These are phyloP conservation scores for Tipula helvola DNA, from an alignment of 2,888 invertebrate genomes.

Conservation along the genomic window DNA sequence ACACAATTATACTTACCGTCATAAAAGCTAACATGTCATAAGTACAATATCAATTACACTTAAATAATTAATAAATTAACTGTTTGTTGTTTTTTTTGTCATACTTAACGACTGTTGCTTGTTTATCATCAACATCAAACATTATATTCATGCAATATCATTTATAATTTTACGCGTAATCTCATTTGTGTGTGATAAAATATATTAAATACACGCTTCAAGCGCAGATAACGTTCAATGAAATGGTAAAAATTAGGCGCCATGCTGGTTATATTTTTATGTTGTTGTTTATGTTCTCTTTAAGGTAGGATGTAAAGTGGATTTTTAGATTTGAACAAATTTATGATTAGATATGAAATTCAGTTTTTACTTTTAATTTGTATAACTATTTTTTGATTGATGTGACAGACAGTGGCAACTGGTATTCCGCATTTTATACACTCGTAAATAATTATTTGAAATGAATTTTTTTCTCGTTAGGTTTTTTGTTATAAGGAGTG, in stretches of 20 bases:
- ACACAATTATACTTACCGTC: too few relatives aligned
- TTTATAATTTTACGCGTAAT: not conserved
- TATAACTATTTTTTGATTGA: not conserved
- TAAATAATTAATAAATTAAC: not conserved
- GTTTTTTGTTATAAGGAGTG: too few relatives aligned
- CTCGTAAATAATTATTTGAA: not conserved
- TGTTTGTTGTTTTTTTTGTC: not conserved
- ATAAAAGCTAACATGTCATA: not conserved
- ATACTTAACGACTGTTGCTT: not conserved
- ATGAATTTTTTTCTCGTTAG: not conserved
- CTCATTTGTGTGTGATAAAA: not conserved
- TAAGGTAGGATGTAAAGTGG: not conserved
- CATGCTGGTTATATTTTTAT: not conserved
- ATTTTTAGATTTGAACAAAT: not conserved
- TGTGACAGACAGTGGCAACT: constrained; percentile 5
- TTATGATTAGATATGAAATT: not conserved
- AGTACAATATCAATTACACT: not conserved
- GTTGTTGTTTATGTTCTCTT: not conserved
- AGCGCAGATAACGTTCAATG: not conserved
- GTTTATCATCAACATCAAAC: not conserved
- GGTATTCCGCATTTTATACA: not conserved
- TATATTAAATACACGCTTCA: too few relatives aligned
- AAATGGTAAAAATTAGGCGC: not conserved
- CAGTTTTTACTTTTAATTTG: not conserved
- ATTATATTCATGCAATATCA: not conserved